These are phyloP conservation scores for Asarcornis scutulata DNA, from an alignment of 2,113 vertebrate species.

Conservation along the genomic window DNA sequence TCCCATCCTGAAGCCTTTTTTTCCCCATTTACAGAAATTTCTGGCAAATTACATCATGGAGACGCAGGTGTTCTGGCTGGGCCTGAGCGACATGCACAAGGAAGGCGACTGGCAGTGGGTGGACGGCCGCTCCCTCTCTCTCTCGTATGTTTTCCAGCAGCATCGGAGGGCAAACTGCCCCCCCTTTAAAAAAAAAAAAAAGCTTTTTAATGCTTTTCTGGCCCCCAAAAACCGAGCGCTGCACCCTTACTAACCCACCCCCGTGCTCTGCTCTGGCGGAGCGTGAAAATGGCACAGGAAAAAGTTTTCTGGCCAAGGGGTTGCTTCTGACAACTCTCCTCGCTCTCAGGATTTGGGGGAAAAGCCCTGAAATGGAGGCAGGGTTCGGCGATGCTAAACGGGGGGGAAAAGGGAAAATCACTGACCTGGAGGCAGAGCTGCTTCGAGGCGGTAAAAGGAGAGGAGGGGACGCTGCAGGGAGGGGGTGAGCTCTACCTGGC, in stretches of 20 bases:
- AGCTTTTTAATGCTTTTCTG: neutral
- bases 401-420: neutral
- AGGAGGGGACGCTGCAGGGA: neutral
- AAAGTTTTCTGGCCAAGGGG: neutral
- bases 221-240: accelerated
- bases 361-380: accelerated
- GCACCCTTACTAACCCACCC: accelerated
- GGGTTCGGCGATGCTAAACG: accelerated
- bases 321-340: neutral
- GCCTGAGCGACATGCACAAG: neutral
- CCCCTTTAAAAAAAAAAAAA: no score
- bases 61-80: neutral
- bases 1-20: neutral
- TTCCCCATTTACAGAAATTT: neutral
- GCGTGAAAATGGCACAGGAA: neutral
- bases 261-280: accelerated
- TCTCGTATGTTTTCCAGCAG: neutral
- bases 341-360: neutral
- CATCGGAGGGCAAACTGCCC: neutral
- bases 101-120: constrained; percentile 41
- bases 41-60: neutral
- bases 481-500: neutral
- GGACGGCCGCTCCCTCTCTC: neutral
- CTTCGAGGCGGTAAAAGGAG: neutral
- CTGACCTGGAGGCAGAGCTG: neutral